phyloP scores from a whole-genome alignment of 2,888 invertebrate species.

The Meteorus colon region DNA sequence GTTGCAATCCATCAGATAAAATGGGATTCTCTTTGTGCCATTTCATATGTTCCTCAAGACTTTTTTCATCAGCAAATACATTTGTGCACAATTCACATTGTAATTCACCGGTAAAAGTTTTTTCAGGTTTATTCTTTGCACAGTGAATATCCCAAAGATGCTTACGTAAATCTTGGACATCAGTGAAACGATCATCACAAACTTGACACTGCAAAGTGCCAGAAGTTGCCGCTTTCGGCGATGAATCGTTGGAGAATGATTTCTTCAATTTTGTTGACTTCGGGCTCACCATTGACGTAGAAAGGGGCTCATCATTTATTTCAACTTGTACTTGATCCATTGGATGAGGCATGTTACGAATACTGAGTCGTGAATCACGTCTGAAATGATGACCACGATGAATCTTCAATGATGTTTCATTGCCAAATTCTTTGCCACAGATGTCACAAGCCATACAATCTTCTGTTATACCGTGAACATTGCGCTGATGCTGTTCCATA shows the following conservation, averaged over 20 bases:
- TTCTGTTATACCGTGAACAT: conserved; percentile 57
- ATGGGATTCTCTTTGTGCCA: conserved; percentile 73
- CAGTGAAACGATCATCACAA: conserved; percentile 77
- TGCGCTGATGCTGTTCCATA: conserved; percentile 61
- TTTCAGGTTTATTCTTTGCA: conserved; percentile 71
- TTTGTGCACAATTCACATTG: conserved; percentile 75
- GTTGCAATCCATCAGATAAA: conserved; percentile 53
- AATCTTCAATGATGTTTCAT: conserved; percentile 79
- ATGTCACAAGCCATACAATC: conserved; percentile 78
- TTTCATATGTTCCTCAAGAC: conserved; percentile 73
- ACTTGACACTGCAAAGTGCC: conserved; percentile 76
- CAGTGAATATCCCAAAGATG: conserved; percentile 78
- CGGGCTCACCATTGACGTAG: conserved; percentile 17
- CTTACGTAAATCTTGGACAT: conserved; percentile 76
- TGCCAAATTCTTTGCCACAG: conserved; percentile 79
- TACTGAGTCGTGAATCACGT: conserved; percentile 71
- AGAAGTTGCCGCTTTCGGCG: conserved; percentile 38
- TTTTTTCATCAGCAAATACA: conserved; percentile 72
- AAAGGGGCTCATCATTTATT: conserved; percentile 35
- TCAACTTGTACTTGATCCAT: conserved; percentile 41
- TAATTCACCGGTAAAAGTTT: conserved; percentile 57
- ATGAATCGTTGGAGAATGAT: conserved; percentile 61
- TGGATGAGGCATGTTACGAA: conserved; percentile 44
- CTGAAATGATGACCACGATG: conserved; percentile 78
- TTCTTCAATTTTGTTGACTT: conserved; percentile 66